Evolutionary conservation across 2,888 invertebrate species (phyloP), one percentile per base, ranked within the genome.

Genomic region (Branchinecta sandiegonensis): DNA sequence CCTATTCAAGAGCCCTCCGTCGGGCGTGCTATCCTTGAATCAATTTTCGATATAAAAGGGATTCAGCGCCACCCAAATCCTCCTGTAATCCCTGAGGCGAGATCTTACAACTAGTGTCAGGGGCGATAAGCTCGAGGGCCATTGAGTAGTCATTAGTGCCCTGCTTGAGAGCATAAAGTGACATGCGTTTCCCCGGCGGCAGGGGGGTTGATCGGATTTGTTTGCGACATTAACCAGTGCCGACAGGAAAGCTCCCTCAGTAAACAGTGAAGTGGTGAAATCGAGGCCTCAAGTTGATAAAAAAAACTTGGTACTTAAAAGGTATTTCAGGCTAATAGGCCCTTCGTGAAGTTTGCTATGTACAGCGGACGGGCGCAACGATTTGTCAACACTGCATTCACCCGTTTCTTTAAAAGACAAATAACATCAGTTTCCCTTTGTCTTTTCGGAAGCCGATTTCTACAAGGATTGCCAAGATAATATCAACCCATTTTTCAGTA

Each of bases 71-170:
- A 56, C 63, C n/a, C 63, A 56, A 56, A 56, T 56, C 63, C 63
- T 23, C 23, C 23, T 17, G 14, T 56, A 23, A 56, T 56, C 63
- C 63, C 63, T 10, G 23, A 56, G 63, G 63, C 63, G 23, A 56
- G 63, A 56, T 56, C 63, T 56, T 56, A 56, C 63, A 23, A 56
- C 14, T 56, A 23, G 63, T 56, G 63, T 56, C 63, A 56, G 23
- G 63, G 23, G 63, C 23, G 63, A 56, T 56, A 56, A 56, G 63
- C 63, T 56, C 63, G 8, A 56, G 63, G 23, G 23, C 63, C 23
- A 56, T 56, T 56, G 63, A 56, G 23, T n/a, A 56, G 63, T 56
- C 63, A 56, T 56, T 56, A 56, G 63, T 56, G 63, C 23, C 63
- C 63, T 23, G 23, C 63, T 56, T 56, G 63, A 56, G 63, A 17